Evolutionary conservation across 1,140 invertebrate species (phyloP).

Genomic region (Calephelis virginiensis): DNA sequence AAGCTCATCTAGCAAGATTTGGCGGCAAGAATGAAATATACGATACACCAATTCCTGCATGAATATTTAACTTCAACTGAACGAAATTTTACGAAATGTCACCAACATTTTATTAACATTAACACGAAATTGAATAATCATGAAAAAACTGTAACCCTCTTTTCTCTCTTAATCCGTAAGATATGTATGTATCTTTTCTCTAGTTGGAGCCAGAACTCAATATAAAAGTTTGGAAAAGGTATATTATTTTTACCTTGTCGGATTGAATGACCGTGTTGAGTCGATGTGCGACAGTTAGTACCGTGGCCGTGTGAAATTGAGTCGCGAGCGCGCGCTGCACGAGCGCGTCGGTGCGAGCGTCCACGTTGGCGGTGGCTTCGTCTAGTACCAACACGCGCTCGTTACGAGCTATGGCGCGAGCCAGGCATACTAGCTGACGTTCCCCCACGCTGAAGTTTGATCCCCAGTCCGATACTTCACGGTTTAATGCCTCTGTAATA

Average conservation of each 20-base stretch:
- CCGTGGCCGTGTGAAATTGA: constrained; percentile 86
- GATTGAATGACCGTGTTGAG: constrained; percentile 91
- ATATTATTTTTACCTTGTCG: constrained; percentile 78
- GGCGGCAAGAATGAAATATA: too few relatives aligned
- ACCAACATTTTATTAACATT: too few relatives aligned
- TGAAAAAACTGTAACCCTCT: too few relatives aligned
- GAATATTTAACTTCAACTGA: too few relatives aligned
- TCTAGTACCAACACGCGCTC: constrained; percentile 85
- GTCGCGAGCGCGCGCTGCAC: constrained; percentile 84
- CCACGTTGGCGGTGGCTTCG: constrained; percentile 87
- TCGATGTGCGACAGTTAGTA: constrained; percentile 91
- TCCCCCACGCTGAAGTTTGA: constrained; percentile 85
- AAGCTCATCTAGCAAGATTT: too few relatives aligned
- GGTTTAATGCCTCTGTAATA: constrained; percentile 75
- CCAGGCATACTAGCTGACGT: constrained; percentile 87
- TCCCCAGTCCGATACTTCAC: constrained; percentile 81
- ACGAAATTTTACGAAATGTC: too few relatives aligned
- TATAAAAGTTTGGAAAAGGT: neutral
- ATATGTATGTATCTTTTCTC: too few relatives aligned
- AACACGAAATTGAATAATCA: too few relatives aligned
- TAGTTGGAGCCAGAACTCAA: too few relatives aligned
- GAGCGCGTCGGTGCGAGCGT: constrained; percentile 83
- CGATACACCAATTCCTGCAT: too few relatives aligned
- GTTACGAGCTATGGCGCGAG: constrained; percentile 84
- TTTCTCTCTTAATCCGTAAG: too few relatives aligned